Evolutionary conservation across 2,113 vertebrate species (phyloP), one percentile per base, ranked within the genome.

Genomic region (Piaya cayana): DNA sequence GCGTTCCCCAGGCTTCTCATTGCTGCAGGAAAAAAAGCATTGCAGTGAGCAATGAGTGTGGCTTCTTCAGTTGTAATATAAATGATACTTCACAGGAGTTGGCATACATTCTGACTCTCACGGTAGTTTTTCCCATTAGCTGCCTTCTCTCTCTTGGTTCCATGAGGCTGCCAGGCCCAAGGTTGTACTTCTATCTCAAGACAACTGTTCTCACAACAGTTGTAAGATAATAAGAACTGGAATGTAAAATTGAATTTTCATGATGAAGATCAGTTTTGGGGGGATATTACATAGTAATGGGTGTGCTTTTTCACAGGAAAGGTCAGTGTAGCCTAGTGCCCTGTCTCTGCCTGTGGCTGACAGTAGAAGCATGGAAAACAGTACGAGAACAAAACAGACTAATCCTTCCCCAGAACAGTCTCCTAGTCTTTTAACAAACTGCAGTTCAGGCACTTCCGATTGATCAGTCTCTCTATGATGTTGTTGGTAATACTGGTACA

Each of bases 321-420:
- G 49, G 8, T 88, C 8, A 6, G 7, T 75, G 2, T 37, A 67
- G 30, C 52, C 55, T 74, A 11, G 9, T 92, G 53, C 36, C 36
- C 26, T 77, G 52, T 68, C 62, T 67, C 78, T 92, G 69, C 10
- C 64, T 82, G 52, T 67, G 69, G 9, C 70, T 72, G 63, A 25
- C 45, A 82, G 68, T 53, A 80, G 50, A 82, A 92, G 39, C 65
- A 47, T 95, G 78, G 70, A 82, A 71, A 79, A 76, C 37, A 72
- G 23, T 6, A 74, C 87, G 72, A 70, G 59, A 76, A 85, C 70
- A 90, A 89, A 94, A 7, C 76, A 77, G 72, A 34, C 52, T 79
- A 90, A 82, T 91, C 58, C 58, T 94, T 85, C 27, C 26, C 78
- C 19, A 58, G 88, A 82, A 69, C 5, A 82, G 75, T 82, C 6